A percentile compares a stretch with the other conserved stretches of the same genome.
phyloP scores from a whole-genome alignment of 1,140 invertebrate species.

The Macrostomum lignano region DNA sequence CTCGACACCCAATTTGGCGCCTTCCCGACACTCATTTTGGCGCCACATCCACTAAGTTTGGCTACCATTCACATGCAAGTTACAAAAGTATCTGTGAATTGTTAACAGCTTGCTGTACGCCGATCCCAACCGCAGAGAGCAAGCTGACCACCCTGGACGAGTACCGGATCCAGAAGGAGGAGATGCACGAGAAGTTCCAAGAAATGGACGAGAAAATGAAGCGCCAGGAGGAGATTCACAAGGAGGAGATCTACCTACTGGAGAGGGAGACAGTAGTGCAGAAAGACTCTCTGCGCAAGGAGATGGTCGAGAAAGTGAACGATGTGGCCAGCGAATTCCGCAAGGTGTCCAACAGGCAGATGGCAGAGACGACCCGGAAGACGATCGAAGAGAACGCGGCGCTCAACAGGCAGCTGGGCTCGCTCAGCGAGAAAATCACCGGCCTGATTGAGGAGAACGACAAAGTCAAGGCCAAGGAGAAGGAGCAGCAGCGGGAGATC shows the following conservation, averaged over 20 bases:
- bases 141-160: constrained; percentile 59
- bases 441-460: constrained; percentile 20
- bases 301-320: constrained; percentile 47
- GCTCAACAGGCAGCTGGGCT: constrained; percentile 21
- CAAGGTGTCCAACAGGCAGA: constrained; percentile 47
- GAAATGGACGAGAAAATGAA: constrained; percentile 42
- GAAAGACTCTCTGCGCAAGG: constrained; percentile 42
- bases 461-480: background rate
- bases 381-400: constrained; percentile 34
- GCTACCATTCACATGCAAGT: too few relatives aligned
- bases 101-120: too few relatives aligned
- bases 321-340: constrained; percentile 51
- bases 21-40: too few relatives aligned
- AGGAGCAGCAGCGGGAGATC: background rate
- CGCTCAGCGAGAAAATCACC: constrained; percentile 27
- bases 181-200: constrained; percentile 49
- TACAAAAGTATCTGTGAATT: too few relatives aligned
- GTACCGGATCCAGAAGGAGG: constrained; percentile 48
- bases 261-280: constrained; percentile 46
- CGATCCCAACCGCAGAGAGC: constrained; percentile 35
- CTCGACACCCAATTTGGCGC: too few relatives aligned
- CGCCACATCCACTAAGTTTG: too few relatives aligned
- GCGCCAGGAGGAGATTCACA: constrained; percentile 43
- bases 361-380: constrained; percentile 53
- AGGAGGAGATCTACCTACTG: constrained; percentile 43